Conservation (phyloP, 2,113 vertebrate species). For the Muntiacus reevesi region DNA sequence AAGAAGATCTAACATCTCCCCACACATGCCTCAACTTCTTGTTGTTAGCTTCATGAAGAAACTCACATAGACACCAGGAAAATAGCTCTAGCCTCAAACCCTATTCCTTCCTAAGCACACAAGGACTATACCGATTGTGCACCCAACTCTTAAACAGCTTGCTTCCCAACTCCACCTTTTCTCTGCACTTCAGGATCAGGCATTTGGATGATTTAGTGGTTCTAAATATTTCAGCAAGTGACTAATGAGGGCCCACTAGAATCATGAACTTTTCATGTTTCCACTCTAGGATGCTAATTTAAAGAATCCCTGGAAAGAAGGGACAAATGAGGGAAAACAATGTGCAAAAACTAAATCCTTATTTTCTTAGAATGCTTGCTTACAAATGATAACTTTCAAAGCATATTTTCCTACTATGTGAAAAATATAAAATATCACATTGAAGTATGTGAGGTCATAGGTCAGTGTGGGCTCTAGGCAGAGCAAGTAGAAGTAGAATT, state of each 20-base stretch:
- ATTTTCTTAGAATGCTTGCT: neutral
- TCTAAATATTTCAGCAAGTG: neutral
- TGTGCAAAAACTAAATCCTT: neutral
- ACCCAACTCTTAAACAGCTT: neutral
- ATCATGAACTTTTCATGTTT: neutral
- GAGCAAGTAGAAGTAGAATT: neutral
- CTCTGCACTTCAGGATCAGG: neutral
- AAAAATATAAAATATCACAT: neutral
- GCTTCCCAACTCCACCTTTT: neutral
- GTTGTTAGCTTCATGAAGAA: neutral
- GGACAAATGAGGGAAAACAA: neutral
- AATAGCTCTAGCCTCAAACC: neutral
- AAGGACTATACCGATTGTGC: accelerated
- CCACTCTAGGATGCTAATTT: neutral
- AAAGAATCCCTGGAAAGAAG: neutral
- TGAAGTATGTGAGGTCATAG: neutral
- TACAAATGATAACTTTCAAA: neutral
- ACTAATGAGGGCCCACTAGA: neutral
- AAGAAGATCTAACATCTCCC: neutral
- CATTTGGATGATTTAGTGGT: neutral
- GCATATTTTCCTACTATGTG: neutral
- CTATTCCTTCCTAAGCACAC: neutral
- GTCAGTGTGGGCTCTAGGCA: neutral
- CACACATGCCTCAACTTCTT: neutral
- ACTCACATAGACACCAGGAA: neutral